Conservation (phyloP, 2,888 invertebrate species). For the Hydrotaea cyrtoneurina region DNA sequence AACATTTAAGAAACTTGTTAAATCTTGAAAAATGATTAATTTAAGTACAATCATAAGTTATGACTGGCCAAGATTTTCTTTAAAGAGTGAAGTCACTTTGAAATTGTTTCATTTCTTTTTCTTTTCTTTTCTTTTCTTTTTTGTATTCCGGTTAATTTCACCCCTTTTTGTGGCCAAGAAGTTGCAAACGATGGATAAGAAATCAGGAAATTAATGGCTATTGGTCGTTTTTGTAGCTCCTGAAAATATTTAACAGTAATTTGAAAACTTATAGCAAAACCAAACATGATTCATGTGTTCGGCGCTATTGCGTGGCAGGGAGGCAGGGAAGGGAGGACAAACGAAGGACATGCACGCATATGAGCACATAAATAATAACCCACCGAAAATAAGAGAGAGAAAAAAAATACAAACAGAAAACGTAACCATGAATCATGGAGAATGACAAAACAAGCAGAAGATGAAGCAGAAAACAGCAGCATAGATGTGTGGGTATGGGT, state of each 20-base stretch:
- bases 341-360: slow-evolving; percentile 26
- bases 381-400: not conserved
- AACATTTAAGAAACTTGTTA: too few species aligned
- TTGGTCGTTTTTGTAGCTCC: slow-evolving; percentile 17
- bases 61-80: too few species aligned
- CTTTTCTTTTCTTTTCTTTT: too few species aligned
- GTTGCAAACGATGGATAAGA: not conserved
- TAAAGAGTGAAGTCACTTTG: too few species aligned
- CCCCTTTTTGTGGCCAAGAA: too few species aligned
- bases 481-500: not conserved
- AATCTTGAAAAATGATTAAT: too few species aligned
- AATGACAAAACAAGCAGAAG: slow-evolving; percentile 32
- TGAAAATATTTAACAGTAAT: slow-evolving; percentile 61
- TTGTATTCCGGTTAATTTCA: too few species aligned
- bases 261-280: slow-evolving; percentile 37
- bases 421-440: slow-evolving; percentile 33
- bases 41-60: too few species aligned
- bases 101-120: too few species aligned
- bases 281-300: slow-evolving; percentile 33
- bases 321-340: too few species aligned
- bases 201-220: slow-evolving; percentile 10
- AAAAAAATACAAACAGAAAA: too few species aligned
- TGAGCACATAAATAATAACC: slow-evolving; percentile 37
- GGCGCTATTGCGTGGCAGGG: too few species aligned
- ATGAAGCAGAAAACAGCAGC: not conserved